Percentiles rank a stretch among this genome's conserved stretches.
Conservation (phyloP, 2,797 vertebrate genomes). For the Pipistrellus pipistrellus region DNA sequence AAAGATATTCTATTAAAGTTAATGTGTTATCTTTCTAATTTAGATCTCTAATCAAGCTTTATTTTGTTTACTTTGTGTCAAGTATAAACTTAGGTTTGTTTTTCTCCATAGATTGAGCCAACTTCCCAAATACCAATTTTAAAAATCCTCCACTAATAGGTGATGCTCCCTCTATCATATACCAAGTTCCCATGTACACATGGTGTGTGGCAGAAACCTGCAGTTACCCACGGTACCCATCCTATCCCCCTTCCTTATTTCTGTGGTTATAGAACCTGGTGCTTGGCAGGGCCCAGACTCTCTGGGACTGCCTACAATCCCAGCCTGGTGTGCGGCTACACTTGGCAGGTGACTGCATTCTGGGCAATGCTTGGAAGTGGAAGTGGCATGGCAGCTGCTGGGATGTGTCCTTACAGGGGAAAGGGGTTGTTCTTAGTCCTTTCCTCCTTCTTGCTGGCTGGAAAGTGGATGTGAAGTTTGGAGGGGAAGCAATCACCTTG, state of each 20-base stretch:
- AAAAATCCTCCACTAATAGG: neutral
- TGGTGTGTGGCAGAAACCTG: neutral
- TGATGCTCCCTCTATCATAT: neutral
- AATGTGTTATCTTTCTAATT: slow-evolving; percentile 16
- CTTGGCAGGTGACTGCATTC: neutral
- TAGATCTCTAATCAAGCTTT: slow-evolving; percentile 27
- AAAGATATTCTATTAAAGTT: neutral
- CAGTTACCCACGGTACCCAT: neutral
- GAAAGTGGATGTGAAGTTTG: neutral
- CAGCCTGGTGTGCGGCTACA: neutral
- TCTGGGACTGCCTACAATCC: neutral
- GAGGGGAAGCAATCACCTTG: neutral
- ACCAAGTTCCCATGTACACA: neutral
- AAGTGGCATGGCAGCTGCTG: neutral
- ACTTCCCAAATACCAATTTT: neutral
- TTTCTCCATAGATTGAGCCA: neutral
- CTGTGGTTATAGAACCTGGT: neutral
- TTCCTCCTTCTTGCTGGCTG: neutral
- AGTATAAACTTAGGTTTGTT: neutral
- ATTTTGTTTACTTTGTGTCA: slow-evolving; percentile 12
- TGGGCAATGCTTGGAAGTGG: neutral
- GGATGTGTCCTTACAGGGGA: neutral
- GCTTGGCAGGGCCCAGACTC: neutral
- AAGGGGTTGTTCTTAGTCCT: neutral
- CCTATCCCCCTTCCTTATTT: neutral